phyloP scores from a whole-genome alignment of 2,888 invertebrate genomes.

The Chirona hameri region DNA sequence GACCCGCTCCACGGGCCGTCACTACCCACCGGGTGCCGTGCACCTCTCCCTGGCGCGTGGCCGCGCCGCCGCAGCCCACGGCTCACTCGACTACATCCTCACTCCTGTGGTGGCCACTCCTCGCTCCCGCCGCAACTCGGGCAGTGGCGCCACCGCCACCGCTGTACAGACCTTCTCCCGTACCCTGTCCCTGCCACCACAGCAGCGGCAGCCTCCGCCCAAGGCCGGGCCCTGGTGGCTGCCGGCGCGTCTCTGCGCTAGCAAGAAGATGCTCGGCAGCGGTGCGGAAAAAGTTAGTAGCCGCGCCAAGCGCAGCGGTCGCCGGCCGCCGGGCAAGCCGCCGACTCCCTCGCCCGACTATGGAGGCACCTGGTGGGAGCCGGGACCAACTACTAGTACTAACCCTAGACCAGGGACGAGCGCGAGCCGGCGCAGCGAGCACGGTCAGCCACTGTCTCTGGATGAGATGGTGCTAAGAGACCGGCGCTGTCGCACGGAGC shows the following conservation, averaged over 20 bases:
- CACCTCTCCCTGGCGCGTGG: neutral
- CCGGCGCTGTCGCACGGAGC: neutral
- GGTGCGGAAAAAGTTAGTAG: neutral
- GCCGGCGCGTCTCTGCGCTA: neutral
- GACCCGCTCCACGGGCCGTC: neutral
- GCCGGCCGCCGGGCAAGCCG: neutral
- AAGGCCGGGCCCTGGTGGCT: slow-evolving; percentile 23
- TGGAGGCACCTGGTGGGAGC: neutral
- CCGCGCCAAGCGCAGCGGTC: neutral
- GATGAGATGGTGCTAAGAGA: neutral
- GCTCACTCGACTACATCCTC: neutral
- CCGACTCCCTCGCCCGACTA: neutral
- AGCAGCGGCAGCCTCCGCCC: neutral
- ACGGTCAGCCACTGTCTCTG: neutral
- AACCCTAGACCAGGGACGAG: neutral
- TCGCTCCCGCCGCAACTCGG: neutral
- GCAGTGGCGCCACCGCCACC: neutral
- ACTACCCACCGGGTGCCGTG: neutral
- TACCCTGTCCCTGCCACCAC: neutral
- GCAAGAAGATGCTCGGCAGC: neutral
- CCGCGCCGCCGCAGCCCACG: neutral
- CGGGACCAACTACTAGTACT: neutral
- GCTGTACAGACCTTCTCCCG: neutral
- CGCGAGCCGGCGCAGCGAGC: neutral
- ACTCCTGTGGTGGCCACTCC: neutral